phyloP scores from a whole-genome alignment of 2,113 vertebrate genomes.

The Pelusios castaneus region DNA sequence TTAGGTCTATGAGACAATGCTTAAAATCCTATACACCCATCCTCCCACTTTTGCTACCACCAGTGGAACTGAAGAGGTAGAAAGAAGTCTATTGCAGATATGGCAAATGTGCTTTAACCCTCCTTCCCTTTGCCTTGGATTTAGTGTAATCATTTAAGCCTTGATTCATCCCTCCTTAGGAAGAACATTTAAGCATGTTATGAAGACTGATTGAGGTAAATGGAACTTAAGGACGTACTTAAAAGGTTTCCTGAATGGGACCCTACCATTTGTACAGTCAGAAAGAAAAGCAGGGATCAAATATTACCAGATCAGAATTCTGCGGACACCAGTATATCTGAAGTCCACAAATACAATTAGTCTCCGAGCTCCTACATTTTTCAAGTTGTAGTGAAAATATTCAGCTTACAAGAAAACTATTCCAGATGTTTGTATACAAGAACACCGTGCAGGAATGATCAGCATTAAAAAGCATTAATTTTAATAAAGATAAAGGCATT shows the following conservation, averaged over 20 bases:
- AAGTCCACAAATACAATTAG: fast-evolving
- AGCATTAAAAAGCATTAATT: background rate
- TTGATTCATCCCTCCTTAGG: background rate
- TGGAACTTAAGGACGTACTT: background rate
- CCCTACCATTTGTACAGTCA: fast-evolving
- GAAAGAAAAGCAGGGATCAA: background rate
- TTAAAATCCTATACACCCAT: background rate
- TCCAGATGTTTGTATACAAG: background rate
- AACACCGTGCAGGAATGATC: background rate
- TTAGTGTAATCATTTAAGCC: background rate
- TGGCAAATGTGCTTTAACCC: background rate
- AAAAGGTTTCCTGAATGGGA: fast-evolving
- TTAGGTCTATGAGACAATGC: background rate
- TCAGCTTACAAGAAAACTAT: background rate
- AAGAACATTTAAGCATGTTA: background rate
- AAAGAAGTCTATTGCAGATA: background rate
- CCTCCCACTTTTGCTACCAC: background rate
- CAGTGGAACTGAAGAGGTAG: background rate
- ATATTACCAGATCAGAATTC: fast-evolving
- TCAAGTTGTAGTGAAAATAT: background rate
- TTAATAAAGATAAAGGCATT: background rate
- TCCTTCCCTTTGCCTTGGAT: background rate
- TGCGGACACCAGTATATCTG: background rate
- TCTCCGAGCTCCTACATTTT: background rate
- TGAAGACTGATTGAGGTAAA: background rate